Evolutionary conservation across 2,888 invertebrate species (phyloP).

Genomic region (Lacanobia oleracea): DNA sequence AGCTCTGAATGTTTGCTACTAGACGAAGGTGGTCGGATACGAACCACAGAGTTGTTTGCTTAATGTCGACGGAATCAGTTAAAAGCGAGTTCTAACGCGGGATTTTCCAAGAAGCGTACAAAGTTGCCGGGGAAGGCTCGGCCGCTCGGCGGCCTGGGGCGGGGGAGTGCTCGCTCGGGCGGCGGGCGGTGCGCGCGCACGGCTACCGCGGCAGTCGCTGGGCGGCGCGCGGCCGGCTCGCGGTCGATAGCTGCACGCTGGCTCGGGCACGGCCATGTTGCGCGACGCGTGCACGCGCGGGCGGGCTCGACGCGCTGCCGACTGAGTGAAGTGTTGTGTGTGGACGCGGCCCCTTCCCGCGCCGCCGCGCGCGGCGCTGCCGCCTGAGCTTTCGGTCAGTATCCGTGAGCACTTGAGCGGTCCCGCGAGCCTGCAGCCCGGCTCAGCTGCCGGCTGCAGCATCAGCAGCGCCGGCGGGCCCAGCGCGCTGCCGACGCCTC

Average conservation of each 20-base stretch:
- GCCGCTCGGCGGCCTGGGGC: conserved; percentile 66
- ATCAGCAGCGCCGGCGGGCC: conserved; percentile 35
- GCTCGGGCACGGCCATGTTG: conserved; percentile 83
- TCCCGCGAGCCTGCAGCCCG: conserved; percentile 5
- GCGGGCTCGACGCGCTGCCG: conserved; percentile 78
- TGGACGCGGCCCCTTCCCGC: conserved; percentile 65
- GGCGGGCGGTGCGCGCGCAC: conserved; percentile 85
- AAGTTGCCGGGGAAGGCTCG: conserved; percentile 67
- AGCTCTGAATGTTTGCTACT: not conserved
- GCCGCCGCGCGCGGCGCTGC: conserved; percentile 68
- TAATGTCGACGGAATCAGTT: conserved; percentile 36
- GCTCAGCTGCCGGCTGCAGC: not conserved
- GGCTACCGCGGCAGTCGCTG: conserved; percentile 84
- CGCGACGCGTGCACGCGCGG: conserved; percentile 83
- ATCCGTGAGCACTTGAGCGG: conserved; percentile 48
- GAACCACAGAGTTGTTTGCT: conserved; percentile 39
- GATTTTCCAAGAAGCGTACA: conserved; percentile 63
- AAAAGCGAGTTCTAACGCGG: conserved; percentile 55
- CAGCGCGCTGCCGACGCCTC: conserved; percentile 41
- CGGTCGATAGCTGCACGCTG: conserved; percentile 87
- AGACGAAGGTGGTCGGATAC: conserved; percentile 9
- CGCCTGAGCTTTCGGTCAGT: conserved; percentile 81
- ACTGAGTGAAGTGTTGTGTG: conserved; percentile 78
- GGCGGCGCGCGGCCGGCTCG: conserved; percentile 86
- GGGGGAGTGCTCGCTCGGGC: conserved; percentile 71